Evolutionary conservation across 2,888 invertebrate species (phyloP).

Genomic region (Willowsia nigromaculata): DNA sequence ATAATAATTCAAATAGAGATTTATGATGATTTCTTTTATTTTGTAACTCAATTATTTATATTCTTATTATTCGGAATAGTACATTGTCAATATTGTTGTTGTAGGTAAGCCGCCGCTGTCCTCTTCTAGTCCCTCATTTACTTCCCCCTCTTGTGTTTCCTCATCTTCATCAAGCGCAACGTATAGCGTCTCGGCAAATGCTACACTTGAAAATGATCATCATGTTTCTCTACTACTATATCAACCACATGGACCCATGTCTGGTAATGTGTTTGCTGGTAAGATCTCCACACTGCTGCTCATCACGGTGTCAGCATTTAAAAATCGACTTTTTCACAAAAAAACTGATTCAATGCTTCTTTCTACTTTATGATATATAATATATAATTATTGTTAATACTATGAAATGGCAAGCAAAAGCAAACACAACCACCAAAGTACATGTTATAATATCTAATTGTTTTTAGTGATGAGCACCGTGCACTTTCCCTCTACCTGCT

Average conservation of each 20-base stretch:
- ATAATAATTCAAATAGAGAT: too few relatives aligned
- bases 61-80: slow-evolving; percentile 27
- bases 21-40: slow-evolving; percentile 2
- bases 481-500: neutral
- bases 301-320: slow-evolving; percentile 21
- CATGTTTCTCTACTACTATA: slow-evolving; percentile 69
- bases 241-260: slow-evolving; percentile 73
- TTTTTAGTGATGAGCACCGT: slow-evolving; percentile 38
- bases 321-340: slow-evolving; percentile 9
- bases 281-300: slow-evolving; percentile 62
- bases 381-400: neutral
- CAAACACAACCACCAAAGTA: slow-evolving; percentile 28
- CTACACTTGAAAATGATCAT: slow-evolving; percentile 63
- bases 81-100: slow-evolving; percentile 55
- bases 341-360: slow-evolving; percentile 7
- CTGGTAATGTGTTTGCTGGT: slow-evolving; percentile 73
- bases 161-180: slow-evolving; percentile 67
- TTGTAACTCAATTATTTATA: neutral
- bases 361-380: neutral
- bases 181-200: slow-evolving; percentile 60
- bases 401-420: slow-evolving; percentile 16
- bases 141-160: slow-evolving; percentile 72
- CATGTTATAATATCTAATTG: neutral
- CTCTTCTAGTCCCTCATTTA: slow-evolving; percentile 67
- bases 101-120: slow-evolving; percentile 73